Evolutionary conservation across 2,888 invertebrate species (phyloP).

Genomic region (Caenorhabditis wallacei): DNA sequence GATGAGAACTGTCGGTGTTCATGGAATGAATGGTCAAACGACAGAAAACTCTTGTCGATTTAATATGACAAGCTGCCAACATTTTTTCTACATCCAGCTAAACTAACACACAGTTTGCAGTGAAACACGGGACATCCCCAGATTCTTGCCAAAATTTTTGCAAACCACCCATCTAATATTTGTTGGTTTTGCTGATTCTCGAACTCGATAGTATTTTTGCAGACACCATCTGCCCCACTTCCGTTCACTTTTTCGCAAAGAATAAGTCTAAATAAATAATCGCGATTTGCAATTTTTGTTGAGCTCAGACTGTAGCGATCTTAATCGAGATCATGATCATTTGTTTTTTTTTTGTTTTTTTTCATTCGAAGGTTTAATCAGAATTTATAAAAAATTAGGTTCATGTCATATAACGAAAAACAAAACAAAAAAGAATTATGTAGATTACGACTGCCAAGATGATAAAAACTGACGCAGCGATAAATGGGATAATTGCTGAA

Average conservation of each 20-base stretch:
- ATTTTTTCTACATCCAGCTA: constrained; percentile 59
- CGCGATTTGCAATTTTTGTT: constrained; percentile 5
- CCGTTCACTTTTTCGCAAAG: constrained; percentile 54
- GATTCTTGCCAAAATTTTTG: constrained; percentile 45
- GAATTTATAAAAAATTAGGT: background rate
- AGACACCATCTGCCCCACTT: constrained; percentile 52
- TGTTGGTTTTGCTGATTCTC: constrained; percentile 58
- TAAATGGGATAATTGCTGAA: constrained; percentile 34
- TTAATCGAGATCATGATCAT: constrained; percentile 19
- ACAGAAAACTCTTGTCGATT: constrained; percentile 44
- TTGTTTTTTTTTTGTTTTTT: background rate
- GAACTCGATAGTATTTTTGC: constrained; percentile 51
- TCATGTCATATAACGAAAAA: constrained; percentile 28
- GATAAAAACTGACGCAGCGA: constrained; percentile 15
- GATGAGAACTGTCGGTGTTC: constrained; percentile 3
- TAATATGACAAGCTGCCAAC: constrained; percentile 58
- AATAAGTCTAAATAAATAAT: constrained; percentile 46
- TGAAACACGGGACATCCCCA: constrained; percentile 36
- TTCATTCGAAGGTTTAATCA: no score
- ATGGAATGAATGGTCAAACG: constrained; percentile 45
- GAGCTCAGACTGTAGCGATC: constrained; percentile 39
- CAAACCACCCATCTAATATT: constrained; percentile 37
- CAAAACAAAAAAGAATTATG: constrained; percentile 24
- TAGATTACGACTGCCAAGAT: constrained; percentile 19
- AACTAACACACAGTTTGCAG: constrained; percentile 53